These are phyloP conservation scores for Elaphurus davidianus DNA, from an alignment of 2,113 vertebrate species.

Conservation along the genomic window DNA sequence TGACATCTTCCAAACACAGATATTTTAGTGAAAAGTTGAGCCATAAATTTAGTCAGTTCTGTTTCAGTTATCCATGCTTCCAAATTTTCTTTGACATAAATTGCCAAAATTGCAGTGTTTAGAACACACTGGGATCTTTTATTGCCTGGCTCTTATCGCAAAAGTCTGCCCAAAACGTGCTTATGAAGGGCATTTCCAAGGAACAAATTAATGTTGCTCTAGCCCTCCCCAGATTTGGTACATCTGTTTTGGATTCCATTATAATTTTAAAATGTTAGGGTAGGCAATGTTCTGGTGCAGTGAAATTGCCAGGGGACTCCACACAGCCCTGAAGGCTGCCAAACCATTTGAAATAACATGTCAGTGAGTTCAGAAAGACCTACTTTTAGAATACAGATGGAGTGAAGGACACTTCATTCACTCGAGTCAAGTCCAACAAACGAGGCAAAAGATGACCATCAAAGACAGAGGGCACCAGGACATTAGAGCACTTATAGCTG, in stretches of 20 bases:
- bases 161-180: neutral
- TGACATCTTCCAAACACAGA: slow-evolving; percentile 49
- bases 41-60: neutral
- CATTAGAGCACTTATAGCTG: accelerated
- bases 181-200: slow-evolving; percentile 55
- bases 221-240: slow-evolving; percentile 32
- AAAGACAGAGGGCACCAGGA: neutral
- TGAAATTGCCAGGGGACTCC: neutral
- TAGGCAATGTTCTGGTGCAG: neutral
- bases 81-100: slow-evolving; percentile 37
- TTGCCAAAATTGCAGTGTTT: neutral
- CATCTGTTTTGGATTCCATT: slow-evolving; percentile 62
- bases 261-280: slow-evolving; percentile 41
- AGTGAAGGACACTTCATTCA: neutral
- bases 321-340: neutral
- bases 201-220: neutral
- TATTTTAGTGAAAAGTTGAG: slow-evolving; percentile 11
- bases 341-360: neutral
- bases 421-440: neutral
- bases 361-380: neutral
- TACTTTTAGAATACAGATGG: neutral
- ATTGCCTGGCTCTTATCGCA: slow-evolving; percentile 42
- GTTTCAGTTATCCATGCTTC: neutral
- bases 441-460: neutral
- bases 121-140: neutral